Percentiles rank a stretch among this genome's conserved stretches.
Conservation (phyloP, 2,113 vertebrate genomes). For the Phalacrocorax pelagicus region DNA sequence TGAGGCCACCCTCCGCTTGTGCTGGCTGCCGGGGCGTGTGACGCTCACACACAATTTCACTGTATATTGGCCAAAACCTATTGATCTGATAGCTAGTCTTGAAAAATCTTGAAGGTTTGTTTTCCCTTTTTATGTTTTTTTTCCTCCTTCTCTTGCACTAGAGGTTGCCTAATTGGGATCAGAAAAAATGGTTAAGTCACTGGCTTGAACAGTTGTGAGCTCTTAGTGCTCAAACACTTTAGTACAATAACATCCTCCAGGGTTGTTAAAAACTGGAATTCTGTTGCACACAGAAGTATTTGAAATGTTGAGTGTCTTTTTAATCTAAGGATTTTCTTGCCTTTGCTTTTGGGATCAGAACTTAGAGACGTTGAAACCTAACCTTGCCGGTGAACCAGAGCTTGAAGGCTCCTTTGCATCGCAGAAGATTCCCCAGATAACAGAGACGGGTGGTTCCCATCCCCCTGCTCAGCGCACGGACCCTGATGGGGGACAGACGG, state of each 20-base stretch:
- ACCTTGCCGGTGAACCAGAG: neutral
- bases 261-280: neutral
- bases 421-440: neutral
- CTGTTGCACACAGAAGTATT: neutral
- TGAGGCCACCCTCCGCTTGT: too few species aligned
- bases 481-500: neutral
- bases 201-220: neutral
- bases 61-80: neutral
- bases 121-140: too few species aligned
- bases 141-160: neutral
- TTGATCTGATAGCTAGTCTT: neutral
- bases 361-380: neutral
- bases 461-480: neutral
- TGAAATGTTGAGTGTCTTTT: neutral
- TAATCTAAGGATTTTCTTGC: neutral
- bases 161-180: neutral
- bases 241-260: neutral
- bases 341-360: neutral
- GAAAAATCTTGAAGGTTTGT: neutral
- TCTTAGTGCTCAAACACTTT: neutral
- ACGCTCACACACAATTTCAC: neutral
- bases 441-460: neutral
- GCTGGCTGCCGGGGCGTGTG: neutral
- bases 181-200: neutral
- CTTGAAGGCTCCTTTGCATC: neutral